A percentile compares a stretch with the other conserved stretches of the same genome.
These are phyloP conservation scores for Thalassoma bifasciatum DNA, from an alignment of 2,113 vertebrate species.

Conservation along the genomic window DNA sequence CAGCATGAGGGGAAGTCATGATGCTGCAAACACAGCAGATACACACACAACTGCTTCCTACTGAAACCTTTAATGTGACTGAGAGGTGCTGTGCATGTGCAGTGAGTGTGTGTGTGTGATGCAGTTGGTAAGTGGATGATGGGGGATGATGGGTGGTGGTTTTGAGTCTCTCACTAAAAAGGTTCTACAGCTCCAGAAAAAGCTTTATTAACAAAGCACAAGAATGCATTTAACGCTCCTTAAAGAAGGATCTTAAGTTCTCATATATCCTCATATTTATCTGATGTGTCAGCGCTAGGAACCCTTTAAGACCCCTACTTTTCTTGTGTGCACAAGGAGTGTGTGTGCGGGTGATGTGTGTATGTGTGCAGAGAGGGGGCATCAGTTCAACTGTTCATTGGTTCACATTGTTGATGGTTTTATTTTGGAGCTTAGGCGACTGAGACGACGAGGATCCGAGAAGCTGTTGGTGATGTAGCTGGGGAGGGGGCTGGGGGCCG, in stretches of 20 bases:
- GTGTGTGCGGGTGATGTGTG: conserved; percentile 9
- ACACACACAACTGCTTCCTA: conserved; percentile 17
- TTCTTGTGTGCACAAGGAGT: conserved; percentile 15
- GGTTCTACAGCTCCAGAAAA: conserved; percentile 11
- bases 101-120: conserved; percentile 21
- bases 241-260: conserved; percentile 5
- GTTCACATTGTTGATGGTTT: conserved; percentile 37
- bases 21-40: conserved; percentile 46
- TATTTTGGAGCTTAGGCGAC: conserved; percentile 21
- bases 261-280: not conserved
- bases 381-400: conserved; percentile 36
- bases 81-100: conserved; percentile 16
- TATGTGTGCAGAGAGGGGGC: conserved; percentile 5
- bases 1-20: conserved; percentile 8
- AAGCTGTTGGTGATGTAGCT: conserved; percentile 8
- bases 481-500: not conserved
- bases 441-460: not conserved
- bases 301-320: conserved; percentile 9
- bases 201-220: conserved; percentile 19
- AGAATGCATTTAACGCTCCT: conserved; percentile 20
- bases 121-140: conserved; percentile 8
- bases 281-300: not conserved
- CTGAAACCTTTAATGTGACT: conserved; percentile 13
- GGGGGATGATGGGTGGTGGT: conserved; percentile 24
- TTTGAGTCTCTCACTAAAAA: conserved; percentile 30